Base-by-base conservation (phyloP, 30 jellyfish, hydroid and myxozoan species). In the Hydractinia echinata region DNA sequence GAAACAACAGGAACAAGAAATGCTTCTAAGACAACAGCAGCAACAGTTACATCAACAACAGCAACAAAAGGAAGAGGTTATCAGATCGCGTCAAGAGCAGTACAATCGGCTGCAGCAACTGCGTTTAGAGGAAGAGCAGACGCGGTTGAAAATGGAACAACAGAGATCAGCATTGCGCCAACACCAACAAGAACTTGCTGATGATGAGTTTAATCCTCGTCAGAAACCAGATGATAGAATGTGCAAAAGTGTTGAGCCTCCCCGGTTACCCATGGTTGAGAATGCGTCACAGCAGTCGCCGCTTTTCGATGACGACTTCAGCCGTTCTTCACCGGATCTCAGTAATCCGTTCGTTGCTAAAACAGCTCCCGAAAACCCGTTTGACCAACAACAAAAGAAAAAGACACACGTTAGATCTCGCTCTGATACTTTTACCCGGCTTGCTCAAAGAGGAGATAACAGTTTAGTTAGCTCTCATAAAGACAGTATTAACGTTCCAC, bases 341-440 rank as follows among this genome's bases (percentile, higher is more conserved):
- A 81, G 10, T 69, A 76, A 73, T 20, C 74, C 88, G 58, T 73
- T 77, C 54, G 89, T 49, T 49, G 67, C 21, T 4, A 44, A 50
- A 10, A 82, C 5, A 49, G 53, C 30, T 48, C 56, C 78, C 4
- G 81, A 89, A 7, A 53, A 54, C 60, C 87, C 82, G 5, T 56
- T 55, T 49, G 52, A 76, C 50, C 68, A 83, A 58, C 61, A 10
- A 18, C 39, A 89, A 51, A 77, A 71, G 68, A 64, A 55, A 30
- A 79, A 87, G 51, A 87, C 94, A 21, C 98, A 92, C 67, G 77
- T 67, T 82, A 92, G 98, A 14, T 92, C 98, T 4, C 85, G 95
- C 7, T 87, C 96, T 56, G 98, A 92, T 64, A 92, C 96, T 9
- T 85, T 92, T 69, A 53, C 95, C 7, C 73, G 44, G 79, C 19